phyloP scores from a whole-genome alignment of 2,888 invertebrate species.

The Diloba caeruleocephala region DNA sequence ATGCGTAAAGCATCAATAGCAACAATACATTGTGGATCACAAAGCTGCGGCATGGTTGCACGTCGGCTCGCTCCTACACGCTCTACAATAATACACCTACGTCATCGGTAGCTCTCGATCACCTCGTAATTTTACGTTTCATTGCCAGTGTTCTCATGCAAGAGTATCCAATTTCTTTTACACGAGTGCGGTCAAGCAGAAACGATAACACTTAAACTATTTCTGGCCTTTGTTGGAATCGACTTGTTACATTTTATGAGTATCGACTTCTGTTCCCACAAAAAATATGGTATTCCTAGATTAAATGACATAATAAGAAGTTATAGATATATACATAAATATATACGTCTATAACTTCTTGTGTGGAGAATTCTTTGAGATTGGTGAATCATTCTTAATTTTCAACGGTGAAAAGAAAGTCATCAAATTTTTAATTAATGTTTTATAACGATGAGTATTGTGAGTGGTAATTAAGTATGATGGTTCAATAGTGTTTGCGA shows the following conservation, averaged over 20 bases:
- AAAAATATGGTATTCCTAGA: conserved; percentile 57
- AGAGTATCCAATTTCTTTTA: conserved; percentile 83
- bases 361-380: conserved; percentile 39
- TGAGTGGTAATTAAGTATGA: conserved; percentile 64
- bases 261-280: conserved; percentile 53
- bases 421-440: conserved; percentile 76
- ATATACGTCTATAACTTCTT: conserved; percentile 35
- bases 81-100: conserved; percentile 54
- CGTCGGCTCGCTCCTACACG: conserved; percentile 49
- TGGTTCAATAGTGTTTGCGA: conserved; percentile 66
- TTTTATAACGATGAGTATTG: conserved; percentile 67
- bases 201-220: conserved; percentile 79
- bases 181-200: conserved; percentile 77
- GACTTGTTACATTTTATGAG: conserved; percentile 63
- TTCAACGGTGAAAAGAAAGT: conserved; percentile 64
- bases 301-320: too few relatives aligned
- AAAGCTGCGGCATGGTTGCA: conserved; percentile 59
- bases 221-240: conserved; percentile 68
- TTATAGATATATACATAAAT: too few relatives aligned
- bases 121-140: conserved; percentile 82
- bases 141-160: conserved; percentile 81
- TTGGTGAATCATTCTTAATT: conserved; percentile 59
- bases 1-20: conserved; percentile 70
- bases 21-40: conserved; percentile 71
- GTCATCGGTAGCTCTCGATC: conserved; percentile 72